These are phyloP conservation scores for Archips crataeganus DNA, from an alignment of 2,888 invertebrate genomes.

Conservation along the genomic window DNA sequence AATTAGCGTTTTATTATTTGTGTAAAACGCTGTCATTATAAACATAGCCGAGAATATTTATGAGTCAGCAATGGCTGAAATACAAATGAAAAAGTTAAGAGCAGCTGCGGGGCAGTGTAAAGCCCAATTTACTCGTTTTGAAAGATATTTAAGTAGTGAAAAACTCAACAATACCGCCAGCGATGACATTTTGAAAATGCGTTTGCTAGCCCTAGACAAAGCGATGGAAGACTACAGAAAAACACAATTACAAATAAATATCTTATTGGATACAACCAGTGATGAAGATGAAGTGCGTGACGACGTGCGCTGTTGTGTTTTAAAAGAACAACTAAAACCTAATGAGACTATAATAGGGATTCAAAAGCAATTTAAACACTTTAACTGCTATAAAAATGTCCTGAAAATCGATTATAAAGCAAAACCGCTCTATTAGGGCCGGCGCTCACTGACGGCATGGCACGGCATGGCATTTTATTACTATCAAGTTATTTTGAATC, in stretches of 20 bases:
- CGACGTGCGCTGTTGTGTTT: neutral
- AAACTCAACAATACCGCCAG: neutral
- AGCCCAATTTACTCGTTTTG: neutral
- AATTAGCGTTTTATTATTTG: no score
- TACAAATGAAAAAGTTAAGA: neutral
- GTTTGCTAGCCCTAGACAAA: neutral
- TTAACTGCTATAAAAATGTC: no score
- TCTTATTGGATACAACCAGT: neutral
- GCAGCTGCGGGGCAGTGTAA: conserved; percentile 3
- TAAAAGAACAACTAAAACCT: no score
- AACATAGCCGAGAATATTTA: neutral
- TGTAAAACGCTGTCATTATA: no score
- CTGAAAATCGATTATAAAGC: no score
- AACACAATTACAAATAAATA: neutral
- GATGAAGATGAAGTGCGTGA: neutral
- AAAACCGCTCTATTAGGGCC: no score
- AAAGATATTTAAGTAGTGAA: neutral
- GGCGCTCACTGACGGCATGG: no score
- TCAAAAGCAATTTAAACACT: no score
- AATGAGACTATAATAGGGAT: no score
- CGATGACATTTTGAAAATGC: conserved; percentile 1
- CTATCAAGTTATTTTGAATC: no score
- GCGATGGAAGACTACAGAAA: neutral
- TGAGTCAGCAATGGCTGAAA: neutral
- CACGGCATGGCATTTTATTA: no score